Base-by-base conservation (phyloP, 2,888 invertebrate genomes). In the Oxystoma pomonae region DNA sequence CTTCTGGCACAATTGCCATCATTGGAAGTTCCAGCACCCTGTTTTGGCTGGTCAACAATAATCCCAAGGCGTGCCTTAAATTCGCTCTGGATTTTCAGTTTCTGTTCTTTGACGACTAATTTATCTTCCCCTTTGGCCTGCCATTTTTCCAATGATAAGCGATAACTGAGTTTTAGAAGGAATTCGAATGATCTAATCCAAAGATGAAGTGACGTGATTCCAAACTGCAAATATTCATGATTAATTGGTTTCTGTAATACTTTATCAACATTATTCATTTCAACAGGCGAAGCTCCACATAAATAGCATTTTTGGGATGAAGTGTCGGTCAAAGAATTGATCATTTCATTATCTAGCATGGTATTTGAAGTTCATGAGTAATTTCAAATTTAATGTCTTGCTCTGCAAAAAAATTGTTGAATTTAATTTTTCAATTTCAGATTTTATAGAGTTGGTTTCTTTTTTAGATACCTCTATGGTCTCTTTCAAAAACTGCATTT, bases 311-410 rank as follows among this genome's bases (percentile, higher is more conserved):
- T 7, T 49, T 53, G 58, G 2, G 62, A 51, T 16, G 56, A 59
- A 55, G 60, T 56, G 16, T 56, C 57, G 16, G 60, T 60, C 7
- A 55, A 22, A 50, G 56, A 20, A 18, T 56, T 63, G 1, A 62
- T 20, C 51, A 53, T 59, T 63, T 63, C 60, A 2, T 2, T 22
- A 22, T 63, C 63, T 1, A 63, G 7, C 60, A 55, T 63, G 35
- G 60, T 55, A 63, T 20, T 16, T n/a, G 12, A n/a, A 63, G 20
- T 16, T 60, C 22, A 20, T 60, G 58, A 50, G 21, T 59, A 2
- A 62, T 18, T 9, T 19, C 7, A 51, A 61, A 18, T 3, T 55
- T n/a, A n/a, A n/a, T 20, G 9, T n/a, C 2, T 9, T 18, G 1
- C 2, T 59, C 17, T 20, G 16, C 9, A 16, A 12, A 2, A 2